These are phyloP conservation scores for Grantiella picta DNA, from an alignment of 2,113 vertebrate genomes.

Conservation along the genomic window DNA sequence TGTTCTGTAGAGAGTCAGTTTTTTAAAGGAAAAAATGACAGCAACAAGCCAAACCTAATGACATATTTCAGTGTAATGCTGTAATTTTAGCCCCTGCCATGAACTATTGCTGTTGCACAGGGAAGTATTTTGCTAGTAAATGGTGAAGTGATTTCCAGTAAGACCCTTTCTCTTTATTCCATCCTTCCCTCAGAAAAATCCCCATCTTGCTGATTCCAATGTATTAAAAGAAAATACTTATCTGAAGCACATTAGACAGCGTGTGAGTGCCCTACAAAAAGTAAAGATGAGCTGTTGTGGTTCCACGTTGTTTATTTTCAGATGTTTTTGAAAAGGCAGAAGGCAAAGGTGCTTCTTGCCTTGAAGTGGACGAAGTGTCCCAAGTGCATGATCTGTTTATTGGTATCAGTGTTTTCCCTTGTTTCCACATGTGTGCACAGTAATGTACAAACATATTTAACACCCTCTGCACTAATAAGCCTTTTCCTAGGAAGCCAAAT, in stretches of 20 bases:
- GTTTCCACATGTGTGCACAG: neutral
- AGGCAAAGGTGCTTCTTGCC: neutral
- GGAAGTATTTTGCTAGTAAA: slow-evolving; percentile 49
- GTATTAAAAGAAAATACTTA: slow-evolving; percentile 28
- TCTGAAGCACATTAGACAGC: slow-evolving; percentile 25
- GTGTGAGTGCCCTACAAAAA: neutral
- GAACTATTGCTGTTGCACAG: slow-evolving; percentile 31
- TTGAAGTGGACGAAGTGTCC: neutral
- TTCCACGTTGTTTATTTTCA: slow-evolving; percentile 6
- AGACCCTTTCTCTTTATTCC: slow-evolving; percentile 36
- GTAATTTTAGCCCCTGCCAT: slow-evolving; percentile 53
- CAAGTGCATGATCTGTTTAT: neutral
- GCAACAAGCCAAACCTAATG: slow-evolving; percentile 51
- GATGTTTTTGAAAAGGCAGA: neutral
- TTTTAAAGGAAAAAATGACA: slow-evolving; percentile 48
- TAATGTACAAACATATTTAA: neutral
- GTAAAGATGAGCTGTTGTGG: neutral
- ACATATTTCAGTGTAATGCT: slow-evolving; percentile 59
- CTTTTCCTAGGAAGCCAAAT: neutral
- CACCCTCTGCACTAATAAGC: neutral
- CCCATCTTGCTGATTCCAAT: neutral
- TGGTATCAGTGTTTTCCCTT: neutral
- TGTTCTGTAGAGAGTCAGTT: slow-evolving; percentile 4
- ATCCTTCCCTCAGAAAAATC: slow-evolving; percentile 20
- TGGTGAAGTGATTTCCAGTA: slow-evolving; percentile 21